Base-by-base conservation (phyloP, 2,113 vertebrate species). In the Aphyosemion australe region DNA sequence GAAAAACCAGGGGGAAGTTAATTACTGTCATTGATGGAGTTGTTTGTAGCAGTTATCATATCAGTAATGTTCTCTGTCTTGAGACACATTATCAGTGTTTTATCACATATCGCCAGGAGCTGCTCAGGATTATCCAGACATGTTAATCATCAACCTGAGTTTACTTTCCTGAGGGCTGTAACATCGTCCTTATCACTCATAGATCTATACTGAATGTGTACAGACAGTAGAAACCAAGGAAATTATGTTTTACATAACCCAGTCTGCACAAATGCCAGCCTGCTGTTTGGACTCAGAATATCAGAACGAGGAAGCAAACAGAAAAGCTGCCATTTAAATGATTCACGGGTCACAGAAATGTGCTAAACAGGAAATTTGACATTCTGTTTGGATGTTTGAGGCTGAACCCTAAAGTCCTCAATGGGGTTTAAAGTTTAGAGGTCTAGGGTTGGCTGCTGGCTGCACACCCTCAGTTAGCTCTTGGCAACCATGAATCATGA, bases 61-160 rank as follows among this genome's bases (percentile, higher is more conserved):
- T 63, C 62, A 70, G 5, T 61, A 59, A 72, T 78, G 69, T 75
- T 68, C 54, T 61, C 52, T 65, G 52, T 53, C 43, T 11, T 1
- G 63, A 62, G n/a, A 76, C 5, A 2, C 18, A 8, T 60, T 72
- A 81, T 88, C 80, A 73, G 61, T 37, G 3, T 20, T 61, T 72
- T 76, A 84, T 87, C 70, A 67, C 54, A 66, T 48, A 31, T 58
- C 49, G 54, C 14, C 48, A 63, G 59, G 15, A 48, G 42, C 67
- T 47, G 21, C 20, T 48, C 43, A 56, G 56, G 12, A 53, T 12
- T 50, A 50, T 72, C 37, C 2, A 53, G n/a, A 48, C 12, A 16
- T 31, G 84, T 84, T 88, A 87, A 69, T 83, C 7, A 78, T 75
- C 87, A 78, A 85, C 84, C 54, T n/a, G 50, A 12, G 6, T 41